Base-by-base conservation (phyloP, 2,888 invertebrate genomes). In the Ypsolopha sequella region DNA sequence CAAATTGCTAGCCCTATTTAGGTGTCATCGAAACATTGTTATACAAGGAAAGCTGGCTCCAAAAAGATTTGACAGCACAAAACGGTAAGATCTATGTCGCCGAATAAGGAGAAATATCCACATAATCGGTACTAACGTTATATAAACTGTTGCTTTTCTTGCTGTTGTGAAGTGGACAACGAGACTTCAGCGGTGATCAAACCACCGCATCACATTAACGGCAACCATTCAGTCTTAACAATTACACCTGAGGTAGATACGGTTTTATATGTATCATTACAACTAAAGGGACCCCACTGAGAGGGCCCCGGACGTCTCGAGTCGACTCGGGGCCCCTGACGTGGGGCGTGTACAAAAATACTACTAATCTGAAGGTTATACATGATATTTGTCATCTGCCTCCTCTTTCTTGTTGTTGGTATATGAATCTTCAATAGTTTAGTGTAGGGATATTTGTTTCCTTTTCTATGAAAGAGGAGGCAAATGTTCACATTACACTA, bases 131-230 rank as follows among this genome's bases (percentile, higher is more conserved):
- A 24, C 24, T 24, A 24, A 24, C 24, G 24, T 24, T 24, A 24
- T 24, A 24, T 24, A 24, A 24, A 24, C 2, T 24, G 24, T 4
- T 24, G 24, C 2, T 24, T 24, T 24, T 4, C 24, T 3, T 24
- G n/a, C n/a, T n/a, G 24, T 24, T 24, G 43, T 36, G 11, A 24
- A 10, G 73, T 71, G 77, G 79, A 80, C 81, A 80, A 81, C 81
- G 80, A 81, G 72, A 76, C 76, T 76, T n/a, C 69, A 50, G 69
- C 76, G 77, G 84, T 80, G 85, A 85, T 86, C 66, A 75, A 68
- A 86, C 80, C 85, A 84, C 85, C 81, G 73, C 47, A 36, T 69
- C 70, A 63, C 67, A 68, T 67, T 71, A 70, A 69, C 67, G 51
- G 50, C 43, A 47, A 64, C 66, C 70, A 63, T 68, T 82, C 85